These are phyloP conservation scores for Smithornis capensis DNA, from an alignment of 2,113 vertebrate genomes.

Conservation along the genomic window DNA sequence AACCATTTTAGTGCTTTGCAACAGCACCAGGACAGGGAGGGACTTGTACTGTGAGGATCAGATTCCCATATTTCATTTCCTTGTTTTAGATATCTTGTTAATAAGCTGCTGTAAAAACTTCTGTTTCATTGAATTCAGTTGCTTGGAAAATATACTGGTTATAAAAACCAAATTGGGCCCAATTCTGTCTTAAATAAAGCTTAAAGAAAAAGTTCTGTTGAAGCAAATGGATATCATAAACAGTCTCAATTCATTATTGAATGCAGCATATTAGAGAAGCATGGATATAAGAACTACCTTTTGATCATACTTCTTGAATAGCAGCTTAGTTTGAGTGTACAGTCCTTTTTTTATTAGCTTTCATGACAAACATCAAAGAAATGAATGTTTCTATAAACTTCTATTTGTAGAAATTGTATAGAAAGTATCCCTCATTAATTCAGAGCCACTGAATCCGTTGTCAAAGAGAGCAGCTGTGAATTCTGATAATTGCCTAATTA, in stretches of 20 bases:
- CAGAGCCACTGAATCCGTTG: constrained; percentile 50
- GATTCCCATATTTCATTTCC: constrained; percentile 14
- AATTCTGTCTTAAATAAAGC: neutral
- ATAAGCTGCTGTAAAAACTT: neutral
- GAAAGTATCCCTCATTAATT: constrained; percentile 59
- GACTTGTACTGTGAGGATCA: neutral
- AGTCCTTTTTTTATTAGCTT: constrained; percentile 21
- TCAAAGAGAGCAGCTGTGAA: constrained; percentile 73
- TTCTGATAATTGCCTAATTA: constrained; percentile 77
- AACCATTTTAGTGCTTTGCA: neutral
- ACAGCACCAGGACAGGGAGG: neutral
- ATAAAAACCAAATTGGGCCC: neutral
- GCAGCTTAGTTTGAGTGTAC: constrained; percentile 7
- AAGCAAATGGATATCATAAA: neutral
- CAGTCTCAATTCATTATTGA: neutral
- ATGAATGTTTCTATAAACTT: constrained; percentile 54
- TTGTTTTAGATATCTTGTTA: constrained; percentile 22
- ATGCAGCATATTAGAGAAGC: neutral
- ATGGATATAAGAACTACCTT: neutral
- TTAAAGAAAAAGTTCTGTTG: neutral
- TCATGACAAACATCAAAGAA: constrained; percentile 58
- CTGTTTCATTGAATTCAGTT: neutral
- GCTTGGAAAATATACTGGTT: neutral
- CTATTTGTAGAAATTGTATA: constrained; percentile 48
- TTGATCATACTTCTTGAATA: constrained; percentile 32